Percentiles rank a stretch among this genome's conserved stretches.
Evolutionary conservation across 2,113 vertebrate species (phyloP).

Genomic region (Edolisoma coerulescens): DNA sequence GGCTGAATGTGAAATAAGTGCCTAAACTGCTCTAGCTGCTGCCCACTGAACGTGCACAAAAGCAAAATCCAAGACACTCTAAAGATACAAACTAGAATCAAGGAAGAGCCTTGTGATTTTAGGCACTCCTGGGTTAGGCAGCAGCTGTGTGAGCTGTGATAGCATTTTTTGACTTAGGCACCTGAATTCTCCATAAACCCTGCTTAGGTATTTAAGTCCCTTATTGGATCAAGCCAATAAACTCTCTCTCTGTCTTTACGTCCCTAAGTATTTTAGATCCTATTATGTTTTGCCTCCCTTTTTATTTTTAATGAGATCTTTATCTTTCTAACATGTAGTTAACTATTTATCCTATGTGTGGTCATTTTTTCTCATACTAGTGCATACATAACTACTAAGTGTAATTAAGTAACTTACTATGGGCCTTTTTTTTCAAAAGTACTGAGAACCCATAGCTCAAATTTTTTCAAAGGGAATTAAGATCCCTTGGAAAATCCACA

Average conservation of each 20-base stretch:
- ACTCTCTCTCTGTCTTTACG: neutral
- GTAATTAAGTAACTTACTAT: neutral
- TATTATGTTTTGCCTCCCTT: conserved; percentile 13
- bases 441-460: neutral
- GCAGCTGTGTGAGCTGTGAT: neutral
- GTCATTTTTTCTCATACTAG: neutral
- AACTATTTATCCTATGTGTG: neutral
- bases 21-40: neutral
- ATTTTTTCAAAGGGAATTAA: neutral
- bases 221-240: conserved; percentile 14
- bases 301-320: conserved; percentile 24
- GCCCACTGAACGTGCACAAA: neutral
- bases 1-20: neutral
- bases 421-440: neutral
- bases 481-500: neutral
- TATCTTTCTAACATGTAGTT: neutral
- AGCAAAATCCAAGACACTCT: neutral
- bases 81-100: neutral
- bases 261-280: conserved; percentile 32
- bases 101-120: neutral
- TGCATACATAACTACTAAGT: neutral
- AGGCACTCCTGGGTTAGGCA: neutral
- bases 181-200: conserved; percentile 8
- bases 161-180: neutral
- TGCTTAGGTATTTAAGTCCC: neutral